Percentiles rank a stretch among this genome's conserved stretches.
phyloP scores from a whole-genome alignment of 2,797 vertebrate genomes.

The Cyprinodon diabolis region DNA sequence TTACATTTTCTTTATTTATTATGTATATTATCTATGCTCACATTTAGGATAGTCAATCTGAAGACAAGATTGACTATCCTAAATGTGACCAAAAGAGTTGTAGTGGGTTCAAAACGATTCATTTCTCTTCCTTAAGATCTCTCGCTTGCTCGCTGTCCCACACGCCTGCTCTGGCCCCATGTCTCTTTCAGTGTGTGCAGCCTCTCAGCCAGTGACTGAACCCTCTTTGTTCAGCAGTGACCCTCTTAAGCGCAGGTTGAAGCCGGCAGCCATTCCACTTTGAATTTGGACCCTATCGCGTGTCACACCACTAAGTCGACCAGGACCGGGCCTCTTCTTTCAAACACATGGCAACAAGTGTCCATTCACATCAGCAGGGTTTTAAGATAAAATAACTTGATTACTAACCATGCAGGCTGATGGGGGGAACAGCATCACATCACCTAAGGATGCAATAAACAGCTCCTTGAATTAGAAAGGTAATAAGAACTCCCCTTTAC shows the following conservation, averaged over 20 bases:
- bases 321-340: slow-evolving; percentile 64
- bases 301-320: slow-evolving; percentile 70
- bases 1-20: slow-evolving; percentile 25
- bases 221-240: slow-evolving; percentile 73
- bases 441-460: slow-evolving; percentile 1
- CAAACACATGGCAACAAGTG: slow-evolving; percentile 63
- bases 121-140: slow-evolving; percentile 18
- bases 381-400: slow-evolving; percentile 29
- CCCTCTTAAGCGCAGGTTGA: slow-evolving; percentile 75
- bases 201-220: slow-evolving; percentile 70
- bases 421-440: neutral
- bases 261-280: slow-evolving; percentile 76
- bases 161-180: slow-evolving; percentile 37
- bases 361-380: slow-evolving; percentile 52
- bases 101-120: neutral
- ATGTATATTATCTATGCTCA: neutral
- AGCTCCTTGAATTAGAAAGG: neutral
- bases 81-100: slow-evolving; percentile 1
- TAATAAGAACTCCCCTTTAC: neutral
- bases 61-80: neutral
- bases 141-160: slow-evolving; percentile 18
- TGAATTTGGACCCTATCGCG: slow-evolving; percentile 77
- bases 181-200: slow-evolving; percentile 57
- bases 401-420: neutral
- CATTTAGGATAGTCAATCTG: neutral